These are phyloP conservation scores for Cheilosia impressa DNA, from an alignment of 2,888 invertebrate species.

Conservation along the genomic window DNA sequence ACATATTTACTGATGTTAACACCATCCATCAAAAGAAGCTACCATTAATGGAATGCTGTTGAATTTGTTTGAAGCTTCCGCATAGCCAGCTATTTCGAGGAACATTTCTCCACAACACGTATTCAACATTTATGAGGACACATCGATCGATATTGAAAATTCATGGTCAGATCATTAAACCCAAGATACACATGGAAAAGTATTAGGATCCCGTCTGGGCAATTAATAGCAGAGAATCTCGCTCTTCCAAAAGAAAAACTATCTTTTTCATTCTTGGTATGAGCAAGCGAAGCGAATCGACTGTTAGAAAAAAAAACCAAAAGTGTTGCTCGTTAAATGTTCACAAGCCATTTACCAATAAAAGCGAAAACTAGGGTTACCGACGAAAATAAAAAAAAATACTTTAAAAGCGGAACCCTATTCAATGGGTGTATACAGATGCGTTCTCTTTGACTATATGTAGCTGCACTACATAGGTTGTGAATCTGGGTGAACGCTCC, in stretches of 20 bases:
- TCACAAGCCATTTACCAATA: conserved; percentile 42
- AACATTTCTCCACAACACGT: too few relatives aligned
- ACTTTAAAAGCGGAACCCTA: conserved; percentile 18
- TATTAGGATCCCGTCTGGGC: conserved; percentile 14
- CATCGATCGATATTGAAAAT: too few relatives aligned
- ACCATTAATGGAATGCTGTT: too few relatives aligned
- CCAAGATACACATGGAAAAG: conserved; percentile 17
- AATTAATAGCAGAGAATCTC: conserved; percentile 26
- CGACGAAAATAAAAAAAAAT: not conserved
- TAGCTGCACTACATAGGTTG: too few relatives aligned
- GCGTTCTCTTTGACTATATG: conserved; percentile 4
- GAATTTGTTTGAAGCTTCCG: too few relatives aligned
- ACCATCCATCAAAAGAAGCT: too few relatives aligned
- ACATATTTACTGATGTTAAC: too few relatives aligned
- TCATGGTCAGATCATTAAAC: not conserved
- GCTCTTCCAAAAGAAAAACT: not conserved
- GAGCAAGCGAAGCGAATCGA: conserved; percentile 34
- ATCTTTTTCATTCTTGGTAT: conserved; percentile 28
- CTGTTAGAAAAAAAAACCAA: conserved; percentile 14
- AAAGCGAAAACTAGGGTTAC: conserved; percentile 43
- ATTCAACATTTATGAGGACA: too few relatives aligned
- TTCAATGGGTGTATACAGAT: not conserved
- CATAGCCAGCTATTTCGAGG: too few relatives aligned
- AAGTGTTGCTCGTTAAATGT: conserved; percentile 10
- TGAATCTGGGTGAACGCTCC: conserved; percentile 41